Percentiles rank a stretch among this genome's conserved stretches.
Conservation (phyloP, 1,140 invertebrate genomes). For the Rhizoglyphus robini region DNA sequence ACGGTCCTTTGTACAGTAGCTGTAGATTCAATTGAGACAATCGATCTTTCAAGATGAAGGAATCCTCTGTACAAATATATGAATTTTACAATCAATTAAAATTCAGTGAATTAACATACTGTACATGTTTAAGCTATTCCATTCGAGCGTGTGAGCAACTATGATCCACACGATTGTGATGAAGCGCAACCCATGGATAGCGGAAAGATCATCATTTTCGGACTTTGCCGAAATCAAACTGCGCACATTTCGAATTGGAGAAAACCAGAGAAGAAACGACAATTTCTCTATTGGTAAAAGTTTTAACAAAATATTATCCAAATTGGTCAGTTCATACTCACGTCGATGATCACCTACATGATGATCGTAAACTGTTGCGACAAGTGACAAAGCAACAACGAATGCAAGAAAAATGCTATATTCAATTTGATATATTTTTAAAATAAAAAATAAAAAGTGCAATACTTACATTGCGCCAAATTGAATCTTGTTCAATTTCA, state of each 20-base stretch:
- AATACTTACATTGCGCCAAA: not conserved
- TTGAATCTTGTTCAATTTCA: not conserved
- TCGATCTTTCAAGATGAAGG: not conserved
- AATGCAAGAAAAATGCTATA: not conserved
- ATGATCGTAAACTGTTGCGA: not conserved
- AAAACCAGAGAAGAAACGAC: not conserved
- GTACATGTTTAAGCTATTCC: constrained; percentile 42
- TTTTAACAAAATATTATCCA: too few relatives aligned
- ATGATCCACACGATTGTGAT: constrained; percentile 28
- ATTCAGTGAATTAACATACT: not conserved
- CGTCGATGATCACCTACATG: not conserved
- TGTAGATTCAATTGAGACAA: not conserved
- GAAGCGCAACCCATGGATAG: constrained; percentile 28
- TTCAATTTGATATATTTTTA: too few relatives aligned
- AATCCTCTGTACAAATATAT: not conserved
- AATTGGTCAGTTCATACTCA: too few relatives aligned
- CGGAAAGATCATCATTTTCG: not conserved
- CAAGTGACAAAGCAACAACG: not conserved
- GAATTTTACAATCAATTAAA: too few relatives aligned
- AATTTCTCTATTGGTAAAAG: too few relatives aligned
- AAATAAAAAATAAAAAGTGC: not conserved
- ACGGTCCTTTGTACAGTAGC: constrained; percentile 2
- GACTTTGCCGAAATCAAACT: not conserved
- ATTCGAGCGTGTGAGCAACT: constrained; percentile 25
- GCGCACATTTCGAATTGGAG: not conserved